phyloP scores from a whole-genome alignment of 2,113 vertebrate species.

The Psilopsiagon aymara region DNA sequence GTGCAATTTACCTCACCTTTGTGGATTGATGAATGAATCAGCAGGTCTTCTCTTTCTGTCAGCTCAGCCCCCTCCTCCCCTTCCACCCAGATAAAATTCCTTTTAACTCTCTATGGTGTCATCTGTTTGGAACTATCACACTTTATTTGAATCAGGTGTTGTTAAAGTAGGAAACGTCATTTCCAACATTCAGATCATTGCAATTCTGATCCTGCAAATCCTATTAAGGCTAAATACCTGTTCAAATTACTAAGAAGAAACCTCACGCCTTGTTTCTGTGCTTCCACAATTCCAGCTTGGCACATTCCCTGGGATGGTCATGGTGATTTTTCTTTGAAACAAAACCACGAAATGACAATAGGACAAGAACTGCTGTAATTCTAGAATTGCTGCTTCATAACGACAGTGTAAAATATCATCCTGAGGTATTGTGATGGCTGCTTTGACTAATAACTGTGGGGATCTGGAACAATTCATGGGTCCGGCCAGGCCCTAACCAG shows the following conservation, averaged over 20 bases:
- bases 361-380: neutral
- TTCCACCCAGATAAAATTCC: neutral
- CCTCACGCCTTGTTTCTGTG: neutral
- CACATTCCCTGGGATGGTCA: neutral
- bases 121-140: neutral
- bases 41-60: neutral
- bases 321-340: neutral
- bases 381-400: neutral
- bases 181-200: neutral
- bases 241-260: neutral
- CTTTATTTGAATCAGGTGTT: neutral
- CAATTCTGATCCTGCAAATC: neutral
- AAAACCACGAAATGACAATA: neutral
- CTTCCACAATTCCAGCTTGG: neutral
- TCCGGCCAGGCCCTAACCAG: neutral
- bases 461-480: neutral
- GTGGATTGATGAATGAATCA: neutral
- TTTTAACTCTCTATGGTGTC: neutral
- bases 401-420: neutral
- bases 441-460: neutral
- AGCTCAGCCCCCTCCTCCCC: neutral
- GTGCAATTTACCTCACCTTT: neutral
- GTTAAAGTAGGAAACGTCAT: neutral
- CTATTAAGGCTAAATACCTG: neutral
- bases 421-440: neutral